These are phyloP conservation scores for Plecotus auritus DNA, from an alignment of 2,113 vertebrate genomes.

Conservation along the genomic window DNA sequence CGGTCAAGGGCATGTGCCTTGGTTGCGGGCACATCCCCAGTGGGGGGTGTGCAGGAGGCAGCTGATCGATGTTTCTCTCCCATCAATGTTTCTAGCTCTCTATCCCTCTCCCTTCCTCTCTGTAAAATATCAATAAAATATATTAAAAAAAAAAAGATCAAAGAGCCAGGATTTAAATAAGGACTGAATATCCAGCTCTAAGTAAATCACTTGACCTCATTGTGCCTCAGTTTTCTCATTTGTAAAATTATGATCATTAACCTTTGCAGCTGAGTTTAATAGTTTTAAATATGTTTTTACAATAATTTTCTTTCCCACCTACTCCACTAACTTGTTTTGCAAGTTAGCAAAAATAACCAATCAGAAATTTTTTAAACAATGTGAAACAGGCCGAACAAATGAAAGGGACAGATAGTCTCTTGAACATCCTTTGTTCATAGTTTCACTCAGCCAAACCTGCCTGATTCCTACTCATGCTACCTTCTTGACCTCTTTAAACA, in stretches of 20 bases:
- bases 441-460: background rate
- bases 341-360: background rate
- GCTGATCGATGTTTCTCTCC: no score
- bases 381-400: background rate
- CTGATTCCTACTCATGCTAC: background rate
- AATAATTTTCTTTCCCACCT: constrained; percentile 1
- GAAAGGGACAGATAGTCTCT: background rate
- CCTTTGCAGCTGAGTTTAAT: background rate
- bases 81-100: no score
- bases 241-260: constrained; percentile 29
- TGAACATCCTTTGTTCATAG: background rate
- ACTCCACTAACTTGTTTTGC: background rate
- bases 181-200: background rate
- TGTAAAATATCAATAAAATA: no score
- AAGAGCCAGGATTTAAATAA: background rate
- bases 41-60: no score
- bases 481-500: background rate
- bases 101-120: no score
- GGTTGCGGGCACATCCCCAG: no score
- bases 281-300: constrained; percentile 6
- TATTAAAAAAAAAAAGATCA: no score
- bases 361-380: background rate
- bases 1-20: no score
- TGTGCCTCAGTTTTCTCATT: constrained; percentile 24
- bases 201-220: background rate